Evolutionary conservation across 2,888 invertebrate genomes (phyloP), one percentile per base, ranked within the genome.

Genomic region (Trichopoda pennipes): DNA sequence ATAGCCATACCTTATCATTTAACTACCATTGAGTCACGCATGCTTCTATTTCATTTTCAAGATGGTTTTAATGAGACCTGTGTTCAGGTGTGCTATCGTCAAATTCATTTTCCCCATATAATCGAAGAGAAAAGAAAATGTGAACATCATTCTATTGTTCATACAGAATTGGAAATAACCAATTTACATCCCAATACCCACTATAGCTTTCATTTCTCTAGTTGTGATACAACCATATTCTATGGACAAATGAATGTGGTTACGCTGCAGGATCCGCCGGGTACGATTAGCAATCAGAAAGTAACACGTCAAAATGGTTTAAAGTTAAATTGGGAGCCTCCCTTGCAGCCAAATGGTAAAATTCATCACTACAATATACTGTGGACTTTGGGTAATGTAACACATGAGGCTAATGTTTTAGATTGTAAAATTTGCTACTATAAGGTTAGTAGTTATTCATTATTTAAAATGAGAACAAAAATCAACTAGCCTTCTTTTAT

Each of bases 211-310:
- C 88, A 87, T 17, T 89, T 90, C 56, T 89, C 87, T 74, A 90
- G 88, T 55, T 90, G 90, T 85, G 86, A 86, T 53, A 87, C 87
- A 10, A 88, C 87, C 19, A 86, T 87, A 32, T 88, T 89, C 70
- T 90, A 89, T 70, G 90, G 90, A 4, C 89, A 90, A 84, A 85
- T 88, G 56, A 89, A 90, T 81, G 88, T 90, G 12, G 86, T 88
- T 69, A 91, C 91, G 0, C 77, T 89, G 69, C 89, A 89, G 32
- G 91, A 91, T 86, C 90, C 91, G 42, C 91, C 91, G 3, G 91
- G 91, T 10, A 90, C 91, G 4, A 89, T 91, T 3, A 89, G 87
- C 79, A 89, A 90, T 69, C 89, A 90, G 9, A 88, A 86, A 14
- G 82, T 91, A 7, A 87, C 87, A 0, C 88, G 87, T 38, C 87